phyloP scores from a whole-genome alignment of 2,888 invertebrate species.

The Rhopalosiphum nymphaeae region DNA sequence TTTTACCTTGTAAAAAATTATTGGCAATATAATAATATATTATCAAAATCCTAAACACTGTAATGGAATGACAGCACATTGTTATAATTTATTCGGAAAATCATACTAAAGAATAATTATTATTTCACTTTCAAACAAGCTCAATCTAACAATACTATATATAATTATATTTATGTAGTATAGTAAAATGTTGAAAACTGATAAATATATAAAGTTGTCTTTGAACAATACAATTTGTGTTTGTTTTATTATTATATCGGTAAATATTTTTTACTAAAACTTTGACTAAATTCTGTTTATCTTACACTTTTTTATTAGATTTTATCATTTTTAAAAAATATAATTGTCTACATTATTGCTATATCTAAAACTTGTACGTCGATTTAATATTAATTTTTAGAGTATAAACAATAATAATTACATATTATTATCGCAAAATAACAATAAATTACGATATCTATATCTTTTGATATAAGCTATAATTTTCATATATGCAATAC shows the following conservation, averaged over 20 bases:
- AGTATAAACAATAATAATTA: neutral
- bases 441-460: neutral
- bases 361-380: neutral
- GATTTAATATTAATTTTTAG: neutral
- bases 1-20: neutral
- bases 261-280: neutral
- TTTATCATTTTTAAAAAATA: neutral
- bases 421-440: neutral
- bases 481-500: neutral
- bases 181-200: neutral
- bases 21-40: constrained; percentile 22
- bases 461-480: neutral
- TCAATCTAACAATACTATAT: neutral
- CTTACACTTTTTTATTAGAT: neutral
- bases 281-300: neutral
- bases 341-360: neutral
- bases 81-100: neutral
- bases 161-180: neutral
- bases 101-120: neutral
- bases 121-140: neutral
- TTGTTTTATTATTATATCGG: neutral
- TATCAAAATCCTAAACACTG: neutral
- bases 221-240: neutral
- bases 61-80: neutral
- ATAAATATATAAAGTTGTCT: neutral